These are phyloP conservation scores for Nixonia krombeini DNA, from an alignment of 1,140 invertebrate genomes.

Conservation along the genomic window DNA sequence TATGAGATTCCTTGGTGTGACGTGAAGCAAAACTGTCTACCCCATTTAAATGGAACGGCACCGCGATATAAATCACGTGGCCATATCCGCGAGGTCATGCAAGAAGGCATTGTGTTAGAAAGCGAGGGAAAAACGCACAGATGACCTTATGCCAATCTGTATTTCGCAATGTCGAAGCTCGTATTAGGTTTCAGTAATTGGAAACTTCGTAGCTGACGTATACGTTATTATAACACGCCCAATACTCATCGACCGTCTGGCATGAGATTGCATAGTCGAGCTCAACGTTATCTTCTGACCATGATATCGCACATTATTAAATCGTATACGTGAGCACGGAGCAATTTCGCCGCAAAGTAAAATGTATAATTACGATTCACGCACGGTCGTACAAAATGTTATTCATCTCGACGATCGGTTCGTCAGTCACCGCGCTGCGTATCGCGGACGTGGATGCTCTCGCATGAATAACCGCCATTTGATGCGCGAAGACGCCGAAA, in stretches of 20 bases:
- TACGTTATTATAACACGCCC: constrained; percentile 44
- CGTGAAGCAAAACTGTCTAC: no score
- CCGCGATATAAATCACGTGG: no score
- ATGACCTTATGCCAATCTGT: constrained; percentile 21
- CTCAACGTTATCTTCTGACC: constrained; percentile 31
- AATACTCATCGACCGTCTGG: constrained; percentile 46
- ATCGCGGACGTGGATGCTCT: no score
- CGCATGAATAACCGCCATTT: no score
- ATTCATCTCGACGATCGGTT: constrained; percentile 25
- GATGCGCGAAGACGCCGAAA: no score
- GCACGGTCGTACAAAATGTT: constrained; percentile 13
- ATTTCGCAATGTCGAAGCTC: constrained; percentile 24
- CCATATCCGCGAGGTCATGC: constrained; percentile 18
- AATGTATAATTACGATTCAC: constrained; percentile 44
- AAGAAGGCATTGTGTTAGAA: constrained; percentile 5
- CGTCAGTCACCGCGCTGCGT: constrained; percentile 18
- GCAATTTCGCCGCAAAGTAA: constrained; percentile 29
- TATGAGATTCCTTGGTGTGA: no score
- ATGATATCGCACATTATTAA: constrained; percentile 49
- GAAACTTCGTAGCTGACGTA: constrained; percentile 35
- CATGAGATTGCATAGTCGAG: constrained; percentile 22
- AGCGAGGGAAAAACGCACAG: constrained; percentile 8
- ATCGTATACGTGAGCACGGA: constrained; percentile 27
- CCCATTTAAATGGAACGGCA: no score
- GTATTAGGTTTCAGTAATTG: constrained; percentile 43